A percentile compares a stretch with the other conserved stretches of the same genome.
Conservation (phyloP, 2,888 invertebrate genomes). For the Gymnosoma rotundatum region DNA sequence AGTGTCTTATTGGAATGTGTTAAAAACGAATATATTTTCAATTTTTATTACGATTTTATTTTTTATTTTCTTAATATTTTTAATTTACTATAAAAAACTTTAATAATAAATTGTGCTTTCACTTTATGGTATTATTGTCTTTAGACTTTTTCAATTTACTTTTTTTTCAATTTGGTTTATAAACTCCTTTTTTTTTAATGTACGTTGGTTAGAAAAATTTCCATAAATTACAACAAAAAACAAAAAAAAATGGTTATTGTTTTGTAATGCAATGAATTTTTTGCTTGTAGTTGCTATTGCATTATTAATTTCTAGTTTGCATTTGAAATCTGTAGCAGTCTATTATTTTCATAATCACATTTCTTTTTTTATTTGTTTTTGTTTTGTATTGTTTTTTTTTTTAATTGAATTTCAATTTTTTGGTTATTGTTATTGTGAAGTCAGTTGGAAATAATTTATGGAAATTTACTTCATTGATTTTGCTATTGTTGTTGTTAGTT, state of each 20-base stretch:
- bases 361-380: conserved; percentile 41
- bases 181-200: too few species aligned
- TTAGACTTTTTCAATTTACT: conserved; percentile 38
- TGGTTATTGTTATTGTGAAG: conserved; percentile 64
- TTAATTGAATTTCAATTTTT: conserved; percentile 31
- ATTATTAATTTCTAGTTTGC: conserved; percentile 14
- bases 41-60: conserved; percentile 7
- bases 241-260: conserved; percentile 34
- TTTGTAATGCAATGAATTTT: conserved; percentile 56
- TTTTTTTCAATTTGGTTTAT: not conserved
- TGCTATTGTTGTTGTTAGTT: conserved; percentile 42
- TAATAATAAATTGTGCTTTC: conserved; percentile 60
- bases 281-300: not conserved
- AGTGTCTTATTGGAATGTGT: conserved; percentile 5
- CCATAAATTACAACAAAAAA: conserved; percentile 36
- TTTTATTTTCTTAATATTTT: conserved; percentile 40
- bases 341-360: conserved; percentile 56
- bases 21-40: not conserved
- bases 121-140: conserved; percentile 60
- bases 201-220: conserved; percentile 10
- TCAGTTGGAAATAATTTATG: conserved; percentile 68
- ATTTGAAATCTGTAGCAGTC: conserved; percentile 53
- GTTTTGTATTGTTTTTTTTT: conserved; percentile 7
- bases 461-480: conserved; percentile 70
- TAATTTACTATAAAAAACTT: not conserved